These are phyloP conservation scores for Fukomys damarensis DNA, from an alignment of 2,113 vertebrate species.

Conservation along the genomic window DNA sequence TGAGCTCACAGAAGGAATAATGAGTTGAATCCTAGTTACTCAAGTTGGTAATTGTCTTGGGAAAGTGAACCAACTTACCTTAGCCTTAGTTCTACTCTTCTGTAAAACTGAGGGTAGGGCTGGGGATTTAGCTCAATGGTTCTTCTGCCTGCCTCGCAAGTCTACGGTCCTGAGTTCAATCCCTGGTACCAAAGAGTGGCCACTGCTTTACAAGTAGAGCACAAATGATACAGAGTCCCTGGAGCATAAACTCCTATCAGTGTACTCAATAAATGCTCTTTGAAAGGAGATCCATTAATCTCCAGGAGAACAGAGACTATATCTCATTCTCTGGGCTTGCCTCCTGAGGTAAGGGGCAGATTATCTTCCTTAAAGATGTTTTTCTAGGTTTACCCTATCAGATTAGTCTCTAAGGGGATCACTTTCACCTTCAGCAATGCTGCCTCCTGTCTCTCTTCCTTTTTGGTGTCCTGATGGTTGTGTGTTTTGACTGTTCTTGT, in stretches of 20 bases:
- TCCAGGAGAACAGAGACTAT: neutral
- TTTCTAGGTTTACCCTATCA: neutral
- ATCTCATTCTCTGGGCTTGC: neutral
- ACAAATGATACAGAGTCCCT: neutral
- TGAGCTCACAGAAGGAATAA: neutral
- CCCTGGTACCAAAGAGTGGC: too few relatives aligned
- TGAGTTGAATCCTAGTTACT: neutral
- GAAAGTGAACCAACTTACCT: neutral
- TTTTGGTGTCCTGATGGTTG: neutral
- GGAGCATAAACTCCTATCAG: neutral
- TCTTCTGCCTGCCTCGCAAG: too few relatives aligned
- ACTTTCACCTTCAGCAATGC: neutral
- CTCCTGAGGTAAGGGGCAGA: neutral
- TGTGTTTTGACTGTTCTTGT: neutral
- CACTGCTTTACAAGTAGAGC: neutral
- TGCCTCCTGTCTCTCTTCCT: neutral
- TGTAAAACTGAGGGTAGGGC: neutral
- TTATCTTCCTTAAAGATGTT: neutral
- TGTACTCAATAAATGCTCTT: neutral
- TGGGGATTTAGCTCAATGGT: too few relatives aligned
- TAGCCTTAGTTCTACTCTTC: neutral
- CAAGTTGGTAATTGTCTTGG: neutral
- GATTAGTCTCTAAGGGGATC: neutral
- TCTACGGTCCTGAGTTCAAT: too few relatives aligned
- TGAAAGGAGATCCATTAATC: neutral